Conservation (phyloP, 2,113 vertebrate species). For the Neodon shergylaensis region DNA sequence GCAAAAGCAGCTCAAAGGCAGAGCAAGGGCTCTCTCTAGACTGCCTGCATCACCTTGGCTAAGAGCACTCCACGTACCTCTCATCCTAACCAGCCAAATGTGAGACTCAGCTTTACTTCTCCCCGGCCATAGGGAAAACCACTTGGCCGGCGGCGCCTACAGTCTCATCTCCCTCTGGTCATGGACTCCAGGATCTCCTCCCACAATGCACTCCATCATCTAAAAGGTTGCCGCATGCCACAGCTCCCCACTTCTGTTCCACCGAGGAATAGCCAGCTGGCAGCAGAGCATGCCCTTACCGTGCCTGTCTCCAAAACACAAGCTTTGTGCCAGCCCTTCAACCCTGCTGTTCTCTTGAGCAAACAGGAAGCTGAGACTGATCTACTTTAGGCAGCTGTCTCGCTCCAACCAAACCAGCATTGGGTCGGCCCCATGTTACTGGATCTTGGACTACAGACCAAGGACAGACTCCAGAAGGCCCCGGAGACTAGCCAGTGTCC, state of each 20-base stretch:
- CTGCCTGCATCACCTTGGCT: not conserved
- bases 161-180: constrained; percentile 90
- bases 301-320: not conserved
- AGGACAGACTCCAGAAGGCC: not conserved
- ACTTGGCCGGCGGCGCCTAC: constrained; percentile 85
- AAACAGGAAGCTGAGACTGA: not conserved
- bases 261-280: not conserved
- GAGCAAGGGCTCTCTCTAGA: not conserved
- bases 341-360: not conserved
- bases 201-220: not conserved
- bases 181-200: constrained; percentile 39
- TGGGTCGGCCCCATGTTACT: not conserved
- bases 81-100: not conserved
- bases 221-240: not conserved
- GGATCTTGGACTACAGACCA: not conserved
- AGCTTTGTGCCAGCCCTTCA: not conserved
- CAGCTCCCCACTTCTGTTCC: not conserved
- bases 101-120: not conserved
- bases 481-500: not conserved
- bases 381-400: not conserved
- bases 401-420: not conserved
- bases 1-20: not conserved
- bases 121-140: not conserved
- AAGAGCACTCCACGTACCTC: not conserved
- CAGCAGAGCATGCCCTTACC: not conserved